Evolutionary conservation across 2,797 vertebrate species (phyloP).

Genomic region (Enteromius treurensis): DNA sequence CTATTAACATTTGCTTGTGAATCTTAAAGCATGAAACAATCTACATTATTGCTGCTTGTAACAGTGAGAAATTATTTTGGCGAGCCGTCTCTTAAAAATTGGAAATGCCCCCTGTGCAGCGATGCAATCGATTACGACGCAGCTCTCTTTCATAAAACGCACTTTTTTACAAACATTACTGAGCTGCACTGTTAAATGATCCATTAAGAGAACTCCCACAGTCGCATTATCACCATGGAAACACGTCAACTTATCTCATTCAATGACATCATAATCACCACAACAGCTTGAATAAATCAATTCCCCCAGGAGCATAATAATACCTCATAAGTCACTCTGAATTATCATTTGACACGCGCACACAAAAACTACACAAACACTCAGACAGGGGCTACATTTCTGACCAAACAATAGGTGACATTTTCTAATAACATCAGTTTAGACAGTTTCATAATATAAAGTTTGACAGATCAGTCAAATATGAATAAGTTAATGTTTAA

Average conservation of each 20-base stretch:
- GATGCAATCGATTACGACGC: neutral
- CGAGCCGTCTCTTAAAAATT: neutral
- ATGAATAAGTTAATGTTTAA: neutral
- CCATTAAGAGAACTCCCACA: slow-evolving; percentile 11
- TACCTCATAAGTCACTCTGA: neutral
- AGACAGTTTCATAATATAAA: neutral
- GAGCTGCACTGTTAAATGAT: neutral
- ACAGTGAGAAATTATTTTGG: neutral
- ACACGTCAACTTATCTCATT: neutral
- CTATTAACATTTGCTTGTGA: neutral
- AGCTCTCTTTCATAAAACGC: neutral
- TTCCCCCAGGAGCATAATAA: neutral
- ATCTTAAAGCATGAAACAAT: neutral
- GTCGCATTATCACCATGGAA: slow-evolving; percentile 5
- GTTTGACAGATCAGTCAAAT: slow-evolving; percentile 1
- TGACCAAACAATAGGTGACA: neutral
- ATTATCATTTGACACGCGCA: neutral
- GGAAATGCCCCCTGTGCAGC: neutral
- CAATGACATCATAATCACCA: slow-evolving; percentile 22
- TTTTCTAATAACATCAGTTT: neutral
- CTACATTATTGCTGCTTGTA: neutral
- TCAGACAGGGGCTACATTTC: neutral
- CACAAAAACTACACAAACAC: neutral
- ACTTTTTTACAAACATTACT: neutral
- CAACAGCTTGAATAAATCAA: slow-evolving; percentile 23